Evolutionary conservation across 2,113 vertebrate genomes (phyloP).

Genomic region (Pyrgilauda ruficollis): DNA sequence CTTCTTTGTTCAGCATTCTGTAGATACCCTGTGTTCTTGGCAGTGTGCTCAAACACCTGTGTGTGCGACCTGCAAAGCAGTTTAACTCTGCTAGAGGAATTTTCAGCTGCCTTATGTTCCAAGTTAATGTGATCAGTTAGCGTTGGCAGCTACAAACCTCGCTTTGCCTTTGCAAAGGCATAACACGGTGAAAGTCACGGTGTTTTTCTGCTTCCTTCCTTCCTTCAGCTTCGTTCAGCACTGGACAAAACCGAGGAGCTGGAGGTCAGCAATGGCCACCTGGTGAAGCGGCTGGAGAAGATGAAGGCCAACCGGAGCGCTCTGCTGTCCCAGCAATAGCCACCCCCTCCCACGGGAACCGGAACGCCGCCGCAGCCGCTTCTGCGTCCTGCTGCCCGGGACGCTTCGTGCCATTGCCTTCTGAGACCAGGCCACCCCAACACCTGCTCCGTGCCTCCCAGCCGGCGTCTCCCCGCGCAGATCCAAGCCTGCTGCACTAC

Average conservation of each 20-base stretch:
- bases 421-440: not conserved
- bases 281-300: conserved; percentile 93
- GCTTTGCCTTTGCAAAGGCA: not conserved
- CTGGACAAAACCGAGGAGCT: conserved; percentile 94
- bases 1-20: not conserved
- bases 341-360: not conserved
- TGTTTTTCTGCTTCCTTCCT: not conserved
- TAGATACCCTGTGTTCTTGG: not conserved
- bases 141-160: not conserved
- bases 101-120: not conserved
- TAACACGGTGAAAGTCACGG: not conserved
- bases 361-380: not conserved
- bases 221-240: conserved; percentile 85
- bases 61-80: not conserved
- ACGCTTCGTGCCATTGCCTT: conserved; percentile 45
- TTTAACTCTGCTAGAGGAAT: not conserved
- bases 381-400: not conserved
- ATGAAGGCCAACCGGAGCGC: conserved; percentile 89
- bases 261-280: conserved; percentile 91
- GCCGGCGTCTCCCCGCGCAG: not conserved
- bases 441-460: not conserved
- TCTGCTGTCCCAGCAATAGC: conserved; percentile 84
- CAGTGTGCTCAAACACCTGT: not conserved
- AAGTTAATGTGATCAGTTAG: not conserved
- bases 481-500: conserved; percentile 24